Base-by-base conservation (phyloP, 1,140 invertebrate species). In the Bombus haemorrhoidalis region DNA sequence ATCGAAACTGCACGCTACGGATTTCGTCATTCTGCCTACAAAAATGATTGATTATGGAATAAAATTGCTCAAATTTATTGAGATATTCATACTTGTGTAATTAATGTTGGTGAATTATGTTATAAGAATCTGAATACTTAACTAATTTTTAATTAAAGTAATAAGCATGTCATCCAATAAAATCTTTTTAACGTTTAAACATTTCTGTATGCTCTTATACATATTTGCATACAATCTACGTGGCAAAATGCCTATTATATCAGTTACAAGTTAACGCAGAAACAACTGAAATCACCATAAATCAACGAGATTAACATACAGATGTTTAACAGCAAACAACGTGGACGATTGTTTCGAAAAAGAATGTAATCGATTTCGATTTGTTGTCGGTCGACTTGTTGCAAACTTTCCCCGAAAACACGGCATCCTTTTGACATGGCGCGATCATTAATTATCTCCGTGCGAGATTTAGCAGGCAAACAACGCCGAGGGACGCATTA, bases 361-460 rank as follows among this genome's bases (percentile, higher is more conserved):
- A 73, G 34, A 25, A 68, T 22, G 32, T 22, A 68, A 64, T 10
- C 47, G 25, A n/a, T 10, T 37, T 37, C 10, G 32, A 72, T 34
- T 72, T 47, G n/a, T 41, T 53, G 22, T 43, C 25, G 4, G 39
- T 10, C 22, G 68, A n/a, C 28, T 57, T 22, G 81, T 39, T 32
- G 72, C 3, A 32, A 74, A 64, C 47, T 43, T 80, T 75, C 32
- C 0, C 39, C 34, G 53, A 76, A 77, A 66, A 18, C 25, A 53
- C 18, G 15, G 37, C 0, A 22, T 68, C 39, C 32, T 28, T 74
- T 68, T 75, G 37, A 47, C 64, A 3, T 39, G 57, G 32, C 47
- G 32, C n/a, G 68, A 80, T 53, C 83, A 34, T 85, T 85, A 66
- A 85, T 81, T 81, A 73, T 41, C 15, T 18, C 53, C 15, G 25